phyloP scores from a whole-genome alignment of 1,140 invertebrate species.

The Cardiocondyla obscurior region DNA sequence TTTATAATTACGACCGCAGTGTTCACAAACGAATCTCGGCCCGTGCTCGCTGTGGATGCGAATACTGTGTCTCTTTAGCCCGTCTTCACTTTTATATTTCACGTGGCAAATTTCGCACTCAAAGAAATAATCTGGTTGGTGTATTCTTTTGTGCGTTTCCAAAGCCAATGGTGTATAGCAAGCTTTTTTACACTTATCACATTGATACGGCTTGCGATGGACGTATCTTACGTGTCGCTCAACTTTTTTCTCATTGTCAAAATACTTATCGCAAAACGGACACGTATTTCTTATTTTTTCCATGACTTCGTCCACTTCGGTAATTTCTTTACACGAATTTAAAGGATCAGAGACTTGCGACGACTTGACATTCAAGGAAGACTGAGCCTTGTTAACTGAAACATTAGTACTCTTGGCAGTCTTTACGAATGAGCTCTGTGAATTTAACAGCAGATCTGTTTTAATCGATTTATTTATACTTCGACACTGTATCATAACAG shows the following conservation, averaged over 20 bases:
- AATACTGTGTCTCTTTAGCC: slow-evolving; percentile 83
- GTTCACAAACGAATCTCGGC: slow-evolving; percentile 71
- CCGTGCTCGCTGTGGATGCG: slow-evolving; percentile 70
- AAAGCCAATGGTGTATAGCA: slow-evolving; percentile 56
- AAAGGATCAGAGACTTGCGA: not conserved
- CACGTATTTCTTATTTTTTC: slow-evolving; percentile 81
- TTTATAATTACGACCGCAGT: slow-evolving; percentile 73
- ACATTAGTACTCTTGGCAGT: not conserved
- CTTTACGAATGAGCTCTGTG: not conserved
- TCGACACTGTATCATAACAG: not conserved
- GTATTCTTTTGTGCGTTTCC: slow-evolving; percentile 63
- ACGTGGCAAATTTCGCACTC: slow-evolving; percentile 78
- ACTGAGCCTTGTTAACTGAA: not conserved
- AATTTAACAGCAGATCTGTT: not conserved
- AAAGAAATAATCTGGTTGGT: slow-evolving; percentile 61
- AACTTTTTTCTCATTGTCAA: slow-evolving; percentile 79
- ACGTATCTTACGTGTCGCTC: slow-evolving; percentile 82
- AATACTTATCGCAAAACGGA: slow-evolving; percentile 82
- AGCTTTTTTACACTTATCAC: slow-evolving; percentile 79
- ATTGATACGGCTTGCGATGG: slow-evolving; percentile 81
- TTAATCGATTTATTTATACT: not conserved
- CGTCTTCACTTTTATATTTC: slow-evolving; percentile 81
- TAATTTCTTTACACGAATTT: not conserved
- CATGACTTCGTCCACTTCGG: slow-evolving; percentile 60
- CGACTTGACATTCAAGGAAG: not conserved